Conservation (phyloP, 2,888 invertebrate species). For the Drosophila tripunctata region DNA sequence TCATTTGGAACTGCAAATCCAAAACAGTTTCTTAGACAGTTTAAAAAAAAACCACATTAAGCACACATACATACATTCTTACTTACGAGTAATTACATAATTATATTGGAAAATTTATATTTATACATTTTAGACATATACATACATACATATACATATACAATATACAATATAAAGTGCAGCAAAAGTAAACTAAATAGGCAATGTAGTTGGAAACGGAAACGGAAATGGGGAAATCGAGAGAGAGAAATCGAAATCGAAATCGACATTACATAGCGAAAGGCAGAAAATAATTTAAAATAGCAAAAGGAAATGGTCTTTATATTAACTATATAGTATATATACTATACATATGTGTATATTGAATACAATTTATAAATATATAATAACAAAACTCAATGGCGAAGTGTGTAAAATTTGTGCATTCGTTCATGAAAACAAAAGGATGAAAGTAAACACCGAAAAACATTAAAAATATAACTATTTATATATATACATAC, state of each 20-base stretch:
- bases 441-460: slow-evolving; percentile 83
- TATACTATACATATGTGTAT: slow-evolving; percentile 77
- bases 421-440: slow-evolving; percentile 80
- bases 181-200: slow-evolving; percentile 64
- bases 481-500: slow-evolving; percentile 64
- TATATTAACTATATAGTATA: slow-evolving; percentile 72
- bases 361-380: slow-evolving; percentile 80
- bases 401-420: slow-evolving; percentile 79
- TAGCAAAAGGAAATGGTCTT: slow-evolving; percentile 72
- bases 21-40: slow-evolving; percentile 24
- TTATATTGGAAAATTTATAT: slow-evolving; percentile 48
- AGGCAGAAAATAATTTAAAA: slow-evolving; percentile 69
- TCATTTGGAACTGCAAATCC: slow-evolving; percentile 10
- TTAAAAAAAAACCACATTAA: slow-evolving; percentile 13
- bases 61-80: slow-evolving; percentile 23
- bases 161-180: too few relatives aligned
- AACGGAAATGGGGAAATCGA: background rate
- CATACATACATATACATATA: slow-evolving; percentile 55
- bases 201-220: slow-evolving; percentile 63
- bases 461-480: slow-evolving; percentile 76
- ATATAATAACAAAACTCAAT: slow-evolving; percentile 75
- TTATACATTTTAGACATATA: slow-evolving; percentile 57
- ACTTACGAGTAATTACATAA: slow-evolving; percentile 29
- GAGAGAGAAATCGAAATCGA: slow-evolving; percentile 1
- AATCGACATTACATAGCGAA: slow-evolving; percentile 25